Evolutionary conservation across 2,113 vertebrate genomes (phyloP).

Genomic region (Saimiri boliviensis): DNA sequence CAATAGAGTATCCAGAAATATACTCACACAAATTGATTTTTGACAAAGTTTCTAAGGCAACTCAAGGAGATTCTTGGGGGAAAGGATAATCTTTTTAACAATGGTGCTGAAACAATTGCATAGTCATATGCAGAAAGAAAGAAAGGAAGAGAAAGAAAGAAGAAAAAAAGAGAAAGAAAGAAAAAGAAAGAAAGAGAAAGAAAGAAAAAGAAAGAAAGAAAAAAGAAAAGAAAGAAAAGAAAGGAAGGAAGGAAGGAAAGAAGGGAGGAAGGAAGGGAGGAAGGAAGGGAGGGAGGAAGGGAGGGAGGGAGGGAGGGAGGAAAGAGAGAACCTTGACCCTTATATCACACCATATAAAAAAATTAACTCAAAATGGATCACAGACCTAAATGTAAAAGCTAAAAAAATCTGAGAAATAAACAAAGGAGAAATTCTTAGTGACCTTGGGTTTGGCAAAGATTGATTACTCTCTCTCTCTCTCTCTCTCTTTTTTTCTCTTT

Average conservation of each 20-base stretch:
- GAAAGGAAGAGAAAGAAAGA: no score
- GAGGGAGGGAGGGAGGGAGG: no score
- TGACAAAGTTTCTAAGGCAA: background rate
- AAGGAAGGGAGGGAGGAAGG: no score
- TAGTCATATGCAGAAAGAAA: background rate
- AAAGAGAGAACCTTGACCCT: background rate
- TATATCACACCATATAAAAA: background rate
- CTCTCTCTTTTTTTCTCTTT: no score
- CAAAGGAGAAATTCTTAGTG: background rate
- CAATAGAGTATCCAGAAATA: background rate
- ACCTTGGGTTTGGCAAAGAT: slow-evolving; percentile 41
- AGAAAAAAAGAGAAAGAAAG: no score
- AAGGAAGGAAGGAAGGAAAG: no score
- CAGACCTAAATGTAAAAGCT: background rate
- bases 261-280: no score
- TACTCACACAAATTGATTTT: background rate
- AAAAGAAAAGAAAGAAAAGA: no score
- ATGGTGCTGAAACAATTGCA: background rate
- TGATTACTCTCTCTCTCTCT: background rate
- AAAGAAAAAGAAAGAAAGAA: no score
- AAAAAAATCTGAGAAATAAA: slow-evolving; percentile 24
- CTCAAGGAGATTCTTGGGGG: background rate
- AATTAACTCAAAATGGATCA: slow-evolving; percentile 1
- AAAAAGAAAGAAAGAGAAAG: no score
- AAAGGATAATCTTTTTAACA: background rate